Conservation (phyloP, 2,113 vertebrate species). For the Nerophis ophidion region DNA sequence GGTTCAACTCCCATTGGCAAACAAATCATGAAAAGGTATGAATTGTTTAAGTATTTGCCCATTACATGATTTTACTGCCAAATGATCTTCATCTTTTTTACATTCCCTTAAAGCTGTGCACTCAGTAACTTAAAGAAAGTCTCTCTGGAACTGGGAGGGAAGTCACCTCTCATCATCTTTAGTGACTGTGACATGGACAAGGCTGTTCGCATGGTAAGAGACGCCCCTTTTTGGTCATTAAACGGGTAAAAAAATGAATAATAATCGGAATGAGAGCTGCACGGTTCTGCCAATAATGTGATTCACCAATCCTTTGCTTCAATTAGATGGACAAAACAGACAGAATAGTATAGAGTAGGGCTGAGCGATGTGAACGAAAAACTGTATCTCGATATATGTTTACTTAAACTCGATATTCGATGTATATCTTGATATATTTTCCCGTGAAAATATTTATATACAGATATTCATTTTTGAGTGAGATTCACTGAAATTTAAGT, state of each 20-base stretch:
- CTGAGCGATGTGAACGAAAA: too few relatives aligned
- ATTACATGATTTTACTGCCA: not conserved
- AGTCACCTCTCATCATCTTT: constrained; percentile 87
- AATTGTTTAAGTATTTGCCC: fast-evolving
- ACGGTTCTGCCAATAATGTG: not conserved
- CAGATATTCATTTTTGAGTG: too few relatives aligned
- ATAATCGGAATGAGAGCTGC: too few relatives aligned
- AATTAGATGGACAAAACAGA: too few relatives aligned
- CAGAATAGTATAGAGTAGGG: too few relatives aligned
- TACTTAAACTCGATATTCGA: too few relatives aligned
- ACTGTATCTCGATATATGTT: too few relatives aligned
- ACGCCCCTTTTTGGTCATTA: not conserved
- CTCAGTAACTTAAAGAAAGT: constrained; percentile 86
- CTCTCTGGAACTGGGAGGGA: constrained; percentile 85
- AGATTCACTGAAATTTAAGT: too few relatives aligned
- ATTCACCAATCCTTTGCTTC: too few relatives aligned
- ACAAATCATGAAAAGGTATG: constrained; percentile 87
- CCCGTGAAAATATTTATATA: too few relatives aligned
- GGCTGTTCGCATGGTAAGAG: constrained; percentile 83
- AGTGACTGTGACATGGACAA: constrained; percentile 84
- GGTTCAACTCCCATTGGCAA: constrained; percentile 85
- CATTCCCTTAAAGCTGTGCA: constrained; percentile 71
- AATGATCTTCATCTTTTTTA: not conserved
- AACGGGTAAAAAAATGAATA: not conserved
- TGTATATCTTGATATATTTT: too few relatives aligned